Evolutionary conservation across 2,888 invertebrate species (phyloP).

Genomic region (Abscondita cerata): DNA sequence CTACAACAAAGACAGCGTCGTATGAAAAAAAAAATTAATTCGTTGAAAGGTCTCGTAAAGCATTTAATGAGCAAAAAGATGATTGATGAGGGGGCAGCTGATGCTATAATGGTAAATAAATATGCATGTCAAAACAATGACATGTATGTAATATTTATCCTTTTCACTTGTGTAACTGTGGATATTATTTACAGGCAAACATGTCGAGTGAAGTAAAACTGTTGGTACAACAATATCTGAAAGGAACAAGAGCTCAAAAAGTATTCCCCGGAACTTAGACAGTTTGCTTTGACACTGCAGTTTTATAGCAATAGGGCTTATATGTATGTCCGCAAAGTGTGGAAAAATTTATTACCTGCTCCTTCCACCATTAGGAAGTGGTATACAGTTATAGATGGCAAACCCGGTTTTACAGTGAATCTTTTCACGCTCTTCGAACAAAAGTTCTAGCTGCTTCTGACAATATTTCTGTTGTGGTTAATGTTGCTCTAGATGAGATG

Average conservation of each 20-base stretch:
- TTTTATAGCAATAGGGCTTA: not conserved
- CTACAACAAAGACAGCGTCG: too few relatives aligned
- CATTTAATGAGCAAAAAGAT: too few relatives aligned
- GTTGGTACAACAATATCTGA: too few relatives aligned
- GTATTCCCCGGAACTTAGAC: not conserved
- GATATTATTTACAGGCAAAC: too few relatives aligned
- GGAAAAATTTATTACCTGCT: not conserved
- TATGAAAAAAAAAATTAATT: too few relatives aligned
- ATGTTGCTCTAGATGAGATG: conserved; percentile 44
- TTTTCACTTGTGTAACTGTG: too few relatives aligned
- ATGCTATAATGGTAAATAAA: too few relatives aligned
- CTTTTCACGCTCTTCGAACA: not conserved
- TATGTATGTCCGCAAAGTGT: not conserved
- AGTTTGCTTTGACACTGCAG: not conserved
- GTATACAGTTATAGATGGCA: not conserved
- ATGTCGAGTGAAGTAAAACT: too few relatives aligned
- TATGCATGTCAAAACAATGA: too few relatives aligned
- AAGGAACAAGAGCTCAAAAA: not conserved
- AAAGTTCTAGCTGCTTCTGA: not conserved
- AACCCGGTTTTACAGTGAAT: not conserved
- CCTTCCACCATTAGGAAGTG: not conserved
- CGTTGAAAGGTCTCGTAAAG: too few relatives aligned
- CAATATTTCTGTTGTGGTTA: not conserved
- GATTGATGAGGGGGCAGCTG: too few relatives aligned
- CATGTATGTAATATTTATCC: too few relatives aligned